phyloP scores from a whole-genome alignment of 2,113 vertebrate genomes.

The Prunella himalayana region DNA sequence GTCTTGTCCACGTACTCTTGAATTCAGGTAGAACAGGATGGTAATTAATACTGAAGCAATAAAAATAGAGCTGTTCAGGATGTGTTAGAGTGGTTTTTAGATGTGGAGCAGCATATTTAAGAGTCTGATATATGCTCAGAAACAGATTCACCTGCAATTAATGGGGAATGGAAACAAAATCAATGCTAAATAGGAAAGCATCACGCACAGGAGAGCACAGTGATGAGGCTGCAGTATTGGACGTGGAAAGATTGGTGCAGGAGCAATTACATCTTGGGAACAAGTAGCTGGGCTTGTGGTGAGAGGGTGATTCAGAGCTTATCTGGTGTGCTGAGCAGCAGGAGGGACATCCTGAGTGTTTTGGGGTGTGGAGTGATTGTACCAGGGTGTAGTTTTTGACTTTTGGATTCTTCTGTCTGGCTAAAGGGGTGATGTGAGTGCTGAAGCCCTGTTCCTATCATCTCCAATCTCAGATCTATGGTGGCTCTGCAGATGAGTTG shows the following conservation, averaged over 20 bases:
- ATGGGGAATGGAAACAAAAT: constrained; percentile 29
- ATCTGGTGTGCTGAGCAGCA: neutral
- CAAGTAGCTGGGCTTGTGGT: neutral
- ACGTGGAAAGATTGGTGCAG: neutral
- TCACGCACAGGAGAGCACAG: neutral
- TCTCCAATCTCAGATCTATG: fast-evolving
- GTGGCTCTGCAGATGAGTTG: neutral
- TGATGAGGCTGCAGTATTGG: constrained; percentile 1
- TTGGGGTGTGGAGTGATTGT: neutral
- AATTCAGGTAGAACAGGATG: neutral
- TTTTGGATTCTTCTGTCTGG: neutral
- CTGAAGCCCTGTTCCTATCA: neutral
- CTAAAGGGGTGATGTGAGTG: neutral
- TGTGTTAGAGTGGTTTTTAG: neutral
- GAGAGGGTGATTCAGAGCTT: neutral
- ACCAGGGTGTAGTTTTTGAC: neutral
- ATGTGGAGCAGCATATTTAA: neutral
- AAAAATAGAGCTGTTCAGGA: neutral
- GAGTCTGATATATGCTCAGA: neutral
- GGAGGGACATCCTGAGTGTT: neutral
- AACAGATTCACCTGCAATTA: constrained; percentile 28
- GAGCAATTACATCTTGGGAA: neutral
- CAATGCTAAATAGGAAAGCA: constrained; percentile 36
- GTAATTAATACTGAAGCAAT: neutral
- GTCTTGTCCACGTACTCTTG: neutral